A percentile compares a stretch with the other conserved stretches of the same genome.
phyloP scores from a whole-genome alignment of 2,888 invertebrate genomes.

The Leucophenga maculata region DNA sequence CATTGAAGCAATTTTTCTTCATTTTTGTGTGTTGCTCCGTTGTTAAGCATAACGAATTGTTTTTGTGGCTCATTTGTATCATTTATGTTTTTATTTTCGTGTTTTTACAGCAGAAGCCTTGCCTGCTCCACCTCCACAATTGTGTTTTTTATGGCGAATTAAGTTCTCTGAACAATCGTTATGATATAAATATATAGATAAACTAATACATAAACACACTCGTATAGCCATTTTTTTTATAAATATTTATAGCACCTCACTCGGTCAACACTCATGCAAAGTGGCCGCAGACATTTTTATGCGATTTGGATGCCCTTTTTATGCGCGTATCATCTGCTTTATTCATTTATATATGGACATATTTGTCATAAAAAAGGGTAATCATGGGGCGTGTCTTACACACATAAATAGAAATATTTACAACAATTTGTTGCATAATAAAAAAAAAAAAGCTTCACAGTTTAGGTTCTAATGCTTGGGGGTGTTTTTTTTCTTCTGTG shows the following conservation, averaged over 20 bases:
- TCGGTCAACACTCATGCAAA: neutral
- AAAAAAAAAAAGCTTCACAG: conserved; percentile 30
- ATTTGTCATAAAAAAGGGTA: conserved; percentile 50
- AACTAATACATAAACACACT: neutral
- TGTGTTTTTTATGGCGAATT: conserved; percentile 59
- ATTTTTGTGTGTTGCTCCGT: neutral
- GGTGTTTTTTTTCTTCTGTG: neutral
- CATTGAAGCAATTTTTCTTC: neutral
- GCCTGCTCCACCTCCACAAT: conserved; percentile 23
- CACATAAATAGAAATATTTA: conserved; percentile 53
- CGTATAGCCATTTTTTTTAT: neutral
- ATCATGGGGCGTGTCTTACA: conserved; percentile 49
- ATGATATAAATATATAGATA: neutral
- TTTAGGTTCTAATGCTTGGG: conserved; percentile 30
- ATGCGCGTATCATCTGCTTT: neutral
- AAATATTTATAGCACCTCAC: neutral
- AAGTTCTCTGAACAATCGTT: conserved; percentile 51
- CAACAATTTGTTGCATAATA: conserved; percentile 58
- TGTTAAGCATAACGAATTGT: conserved; percentile 31
- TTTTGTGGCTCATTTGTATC: conserved; percentile 11
- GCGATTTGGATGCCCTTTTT: neutral
- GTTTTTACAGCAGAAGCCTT: neutral
- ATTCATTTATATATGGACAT: neutral
- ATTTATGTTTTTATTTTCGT: neutral
- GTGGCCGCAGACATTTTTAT: conserved; percentile 14